A percentile compares a stretch with the other conserved stretches of the same genome.
Conservation (phyloP, 2,888 invertebrate species). For the Watsonalla binaria region DNA sequence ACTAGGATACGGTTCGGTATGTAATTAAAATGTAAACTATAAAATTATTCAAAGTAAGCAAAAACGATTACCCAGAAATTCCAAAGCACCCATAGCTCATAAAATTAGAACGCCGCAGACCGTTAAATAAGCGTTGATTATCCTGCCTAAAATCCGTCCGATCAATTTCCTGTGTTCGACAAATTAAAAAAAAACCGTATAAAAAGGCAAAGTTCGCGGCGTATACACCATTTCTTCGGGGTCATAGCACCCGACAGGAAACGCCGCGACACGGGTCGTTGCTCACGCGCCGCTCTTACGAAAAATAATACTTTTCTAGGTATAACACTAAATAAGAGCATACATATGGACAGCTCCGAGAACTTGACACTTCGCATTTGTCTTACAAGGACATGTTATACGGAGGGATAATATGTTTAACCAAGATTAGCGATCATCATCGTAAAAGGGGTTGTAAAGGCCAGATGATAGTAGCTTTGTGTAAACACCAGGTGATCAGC, state of each 20-base stretch:
- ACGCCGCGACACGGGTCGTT: constrained; percentile 67
- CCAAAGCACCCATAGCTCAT: constrained; percentile 13
- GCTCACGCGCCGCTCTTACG: constrained; percentile 64
- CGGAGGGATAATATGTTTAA: too few relatives aligned
- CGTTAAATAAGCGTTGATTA: constrained; percentile 61
- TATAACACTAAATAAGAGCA: not conserved
- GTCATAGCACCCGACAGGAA: constrained; percentile 78
- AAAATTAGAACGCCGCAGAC: constrained; percentile 38
- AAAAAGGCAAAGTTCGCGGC: constrained; percentile 55
- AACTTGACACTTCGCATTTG: too few relatives aligned
- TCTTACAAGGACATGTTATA: too few relatives aligned
- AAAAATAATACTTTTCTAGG: constrained; percentile 64
- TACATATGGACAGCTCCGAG: too few relatives aligned
- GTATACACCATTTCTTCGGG: constrained; percentile 70
- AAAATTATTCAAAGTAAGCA: not conserved
- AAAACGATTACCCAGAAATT: constrained; percentile 3
- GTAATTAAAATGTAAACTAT: too few relatives aligned
- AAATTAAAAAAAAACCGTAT: constrained; percentile 51
- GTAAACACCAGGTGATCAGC: too few relatives aligned
- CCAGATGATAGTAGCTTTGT: too few relatives aligned
- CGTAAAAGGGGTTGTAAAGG: too few relatives aligned
- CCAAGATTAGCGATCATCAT: too few relatives aligned
- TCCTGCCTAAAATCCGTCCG: constrained; percentile 42
- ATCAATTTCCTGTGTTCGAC: constrained; percentile 70
- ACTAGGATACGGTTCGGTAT: too few relatives aligned